Evolutionary conservation across 2,113 vertebrate species (phyloP).

Genomic region (Fulica atra): DNA sequence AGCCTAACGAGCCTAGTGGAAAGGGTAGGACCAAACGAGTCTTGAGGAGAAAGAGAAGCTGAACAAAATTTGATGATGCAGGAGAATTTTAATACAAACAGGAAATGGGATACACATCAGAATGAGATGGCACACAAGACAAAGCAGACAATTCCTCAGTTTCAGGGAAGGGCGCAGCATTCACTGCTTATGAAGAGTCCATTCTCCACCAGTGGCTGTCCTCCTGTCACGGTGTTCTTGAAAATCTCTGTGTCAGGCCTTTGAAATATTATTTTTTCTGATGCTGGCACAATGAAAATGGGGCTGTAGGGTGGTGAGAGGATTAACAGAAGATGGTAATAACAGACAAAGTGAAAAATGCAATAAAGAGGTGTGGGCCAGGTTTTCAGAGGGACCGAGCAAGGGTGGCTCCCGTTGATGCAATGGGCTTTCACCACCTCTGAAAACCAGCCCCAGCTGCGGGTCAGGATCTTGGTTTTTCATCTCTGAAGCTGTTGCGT

Average conservation of each 20-base stretch:
- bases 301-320: neutral
- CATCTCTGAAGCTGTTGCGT: accelerated
- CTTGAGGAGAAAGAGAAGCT: neutral
- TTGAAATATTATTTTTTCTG: neutral
- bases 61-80: neutral
- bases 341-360: neutral
- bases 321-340: neutral
- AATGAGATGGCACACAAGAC: neutral
- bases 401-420: neutral
- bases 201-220: neutral
- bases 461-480: accelerated
- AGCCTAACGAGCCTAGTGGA: neutral
- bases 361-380: neutral
- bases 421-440: neutral
- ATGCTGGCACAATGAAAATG: neutral
- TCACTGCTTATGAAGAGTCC: too few species aligned
- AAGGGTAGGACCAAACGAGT: accelerated
- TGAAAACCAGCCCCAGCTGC: neutral
- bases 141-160: neutral
- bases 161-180: neutral
- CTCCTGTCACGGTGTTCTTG: neutral
- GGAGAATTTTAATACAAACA: neutral
- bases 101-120: neutral
- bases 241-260: neutral
- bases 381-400: neutral